A percentile compares a stretch with the other conserved stretches of the same genome.
Evolutionary conservation across 2,113 vertebrate species (phyloP).

Genomic region (Myiagra hebetior): DNA sequence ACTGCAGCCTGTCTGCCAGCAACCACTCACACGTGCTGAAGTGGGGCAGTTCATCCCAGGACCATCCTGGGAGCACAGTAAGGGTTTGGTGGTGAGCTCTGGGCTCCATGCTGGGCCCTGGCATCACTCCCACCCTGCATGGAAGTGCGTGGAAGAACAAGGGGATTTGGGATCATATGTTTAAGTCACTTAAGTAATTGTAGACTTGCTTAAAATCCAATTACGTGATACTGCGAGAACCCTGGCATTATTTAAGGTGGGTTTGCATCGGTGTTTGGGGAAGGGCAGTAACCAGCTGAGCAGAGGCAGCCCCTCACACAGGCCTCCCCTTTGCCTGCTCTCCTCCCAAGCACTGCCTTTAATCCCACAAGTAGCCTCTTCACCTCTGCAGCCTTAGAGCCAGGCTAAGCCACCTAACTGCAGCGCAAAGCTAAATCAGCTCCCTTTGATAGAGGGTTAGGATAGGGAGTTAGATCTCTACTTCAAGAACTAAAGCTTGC

Average conservation of each 20-base stretch:
- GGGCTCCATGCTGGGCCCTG: background rate
- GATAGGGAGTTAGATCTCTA: background rate
- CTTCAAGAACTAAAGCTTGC: background rate
- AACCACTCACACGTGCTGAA: fast-evolving
- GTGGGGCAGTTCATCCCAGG: background rate
- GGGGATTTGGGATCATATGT: conserved; percentile 40
- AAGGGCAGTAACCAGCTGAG: background rate
- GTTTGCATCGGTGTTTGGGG: background rate
- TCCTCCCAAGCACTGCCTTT: background rate
- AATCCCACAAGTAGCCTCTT: background rate
- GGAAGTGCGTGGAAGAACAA: background rate
- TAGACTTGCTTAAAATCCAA: conserved; percentile 37
- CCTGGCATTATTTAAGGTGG: background rate
- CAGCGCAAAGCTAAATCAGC: background rate
- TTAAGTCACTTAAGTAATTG: conserved; percentile 51
- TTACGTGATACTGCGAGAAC: background rate
- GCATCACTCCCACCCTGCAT: background rate
- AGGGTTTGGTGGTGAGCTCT: background rate
- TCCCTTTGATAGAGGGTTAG: background rate
- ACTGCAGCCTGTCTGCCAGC: background rate
- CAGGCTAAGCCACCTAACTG: background rate
- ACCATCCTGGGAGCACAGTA: background rate
- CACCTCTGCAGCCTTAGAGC: background rate
- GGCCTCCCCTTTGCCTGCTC: background rate
- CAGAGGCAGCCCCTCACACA: background rate